phyloP scores from a whole-genome alignment of 2,797 vertebrate species.

The Petrocephalus sullivani region DNA sequence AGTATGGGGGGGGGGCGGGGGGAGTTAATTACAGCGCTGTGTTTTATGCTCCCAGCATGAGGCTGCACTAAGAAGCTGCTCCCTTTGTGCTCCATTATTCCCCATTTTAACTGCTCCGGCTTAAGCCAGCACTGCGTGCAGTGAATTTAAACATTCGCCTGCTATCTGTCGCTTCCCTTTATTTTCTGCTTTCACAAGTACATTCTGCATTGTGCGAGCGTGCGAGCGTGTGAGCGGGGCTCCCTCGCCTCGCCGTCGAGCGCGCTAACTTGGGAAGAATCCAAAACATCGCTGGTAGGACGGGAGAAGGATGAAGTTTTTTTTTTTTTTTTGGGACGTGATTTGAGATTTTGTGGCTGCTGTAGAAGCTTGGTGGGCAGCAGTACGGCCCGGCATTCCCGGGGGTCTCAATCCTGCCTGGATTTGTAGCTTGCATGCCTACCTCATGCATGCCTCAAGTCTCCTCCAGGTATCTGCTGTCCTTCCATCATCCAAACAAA shows the following conservation, averaged over 20 bases:
- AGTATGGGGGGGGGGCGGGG: background rate
- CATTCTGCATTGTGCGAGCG: slow-evolving; percentile 2
- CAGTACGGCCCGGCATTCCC: background rate
- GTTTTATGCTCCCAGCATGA: background rate
- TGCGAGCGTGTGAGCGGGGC: background rate
- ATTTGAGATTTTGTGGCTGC: background rate
- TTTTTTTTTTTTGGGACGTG: background rate
- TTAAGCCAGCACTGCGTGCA: background rate
- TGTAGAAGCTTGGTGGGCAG: background rate
- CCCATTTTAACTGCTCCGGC: background rate
- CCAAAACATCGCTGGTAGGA: background rate
- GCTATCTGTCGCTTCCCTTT: background rate
- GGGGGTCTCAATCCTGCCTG: background rate
- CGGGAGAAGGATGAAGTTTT: background rate
- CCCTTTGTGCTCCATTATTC: background rate
- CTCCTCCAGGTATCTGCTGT: background rate
- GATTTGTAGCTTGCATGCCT: background rate
- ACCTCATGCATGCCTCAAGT: background rate
- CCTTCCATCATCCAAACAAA: background rate
- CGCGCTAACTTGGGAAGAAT: background rate
- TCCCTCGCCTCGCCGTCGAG: background rate
- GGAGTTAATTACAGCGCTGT: background rate
- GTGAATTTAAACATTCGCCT: background rate
- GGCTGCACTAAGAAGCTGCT: background rate
- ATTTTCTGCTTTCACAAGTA: slow-evolving; percentile 2